Evolutionary conservation across 2,888 invertebrate genomes (phyloP), one percentile per base, ranked within the genome.

Genomic region (Elmis aenea): DNA sequence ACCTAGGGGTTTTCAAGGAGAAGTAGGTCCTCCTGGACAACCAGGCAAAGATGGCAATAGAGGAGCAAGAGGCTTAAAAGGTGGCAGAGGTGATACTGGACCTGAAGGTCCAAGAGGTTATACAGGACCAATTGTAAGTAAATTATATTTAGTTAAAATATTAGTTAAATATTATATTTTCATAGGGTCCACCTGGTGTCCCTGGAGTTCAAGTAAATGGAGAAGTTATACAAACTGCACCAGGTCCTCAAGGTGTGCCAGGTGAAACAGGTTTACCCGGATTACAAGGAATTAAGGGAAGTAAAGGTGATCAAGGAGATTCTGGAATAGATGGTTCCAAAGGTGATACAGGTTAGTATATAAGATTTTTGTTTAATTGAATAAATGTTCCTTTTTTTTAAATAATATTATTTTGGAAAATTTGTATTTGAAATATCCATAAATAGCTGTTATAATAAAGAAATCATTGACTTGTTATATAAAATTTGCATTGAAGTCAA

Each of bases 11-110:
- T 65, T 68, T 34, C 60, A 61, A 25, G 79, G 79, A 2, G 59
- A 63, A 2, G 70, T 71, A 26, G 59, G 53, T 6, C 26, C 35
- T 23, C 14, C 42, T 9, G 54, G 52, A 26, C 38, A 43, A 3
- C 49, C 53, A 15, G 10, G 46, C 28, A 27, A 29, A 22, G 66
- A 67, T 42, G 70, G 71, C 10, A 44, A 55, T 9, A 57, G 59
- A 10, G 71, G 71, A 21, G 51, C 51, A 43, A 48, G 51, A 26
- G 68, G 56, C 55, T 35, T 42, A 26, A 54, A 71, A 64, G 76
- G 76, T 24, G 57, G 57, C 2, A 68, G 67, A 52, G 77, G 77
- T 1, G 61, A 58, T 1, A 58, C 59, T 34, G 72, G 63, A 29
- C 35, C 35, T 1, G 55, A 51, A 43, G 65, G 56, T 18, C 39